A percentile compares a stretch with the other conserved stretches of the same genome.
Conservation (phyloP, 2,797 vertebrate genomes). For the Anisognathus igniventris region DNA sequence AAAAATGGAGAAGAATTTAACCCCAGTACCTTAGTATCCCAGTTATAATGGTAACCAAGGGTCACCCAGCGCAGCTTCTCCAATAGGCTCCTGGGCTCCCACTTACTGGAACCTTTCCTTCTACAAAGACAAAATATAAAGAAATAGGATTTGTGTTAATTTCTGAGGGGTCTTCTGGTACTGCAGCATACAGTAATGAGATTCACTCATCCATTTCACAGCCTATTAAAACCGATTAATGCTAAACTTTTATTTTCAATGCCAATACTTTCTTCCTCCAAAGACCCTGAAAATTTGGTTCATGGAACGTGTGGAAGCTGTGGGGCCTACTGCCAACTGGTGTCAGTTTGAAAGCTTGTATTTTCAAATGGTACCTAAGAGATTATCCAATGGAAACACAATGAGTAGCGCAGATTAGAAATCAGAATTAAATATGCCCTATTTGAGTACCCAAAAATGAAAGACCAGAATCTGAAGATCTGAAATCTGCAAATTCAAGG, state of each 20-base stretch:
- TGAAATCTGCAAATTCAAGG: neutral
- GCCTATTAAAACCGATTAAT: neutral
- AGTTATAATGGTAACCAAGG: slow-evolving; percentile 96
- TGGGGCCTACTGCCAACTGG: neutral
- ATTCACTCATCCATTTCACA: neutral
- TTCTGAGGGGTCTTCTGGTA: neutral
- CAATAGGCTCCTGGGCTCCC: slow-evolving; percentile 81
- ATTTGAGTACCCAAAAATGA: neutral
- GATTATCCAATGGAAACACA: neutral
- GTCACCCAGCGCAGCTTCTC: slow-evolving; percentile 97
- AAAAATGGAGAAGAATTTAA: neutral
- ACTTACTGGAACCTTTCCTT: slow-evolving; percentile 65
- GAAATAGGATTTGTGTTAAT: neutral
- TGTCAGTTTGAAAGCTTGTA: neutral
- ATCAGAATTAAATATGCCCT: neutral
- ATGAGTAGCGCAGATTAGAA: neutral
- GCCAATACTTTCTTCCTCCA: neutral
- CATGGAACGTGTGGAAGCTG: neutral
- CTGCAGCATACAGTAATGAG: neutral
- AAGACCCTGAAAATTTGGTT: neutral
- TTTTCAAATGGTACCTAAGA: neutral
- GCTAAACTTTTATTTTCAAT: neutral
- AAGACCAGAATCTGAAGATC: neutral
- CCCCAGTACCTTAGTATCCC: slow-evolving; percentile 88
- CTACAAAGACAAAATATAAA: slow-evolving; percentile 69